Conservation (phyloP, 2,797 vertebrate species). For the Antrozous pallidus region DNA sequence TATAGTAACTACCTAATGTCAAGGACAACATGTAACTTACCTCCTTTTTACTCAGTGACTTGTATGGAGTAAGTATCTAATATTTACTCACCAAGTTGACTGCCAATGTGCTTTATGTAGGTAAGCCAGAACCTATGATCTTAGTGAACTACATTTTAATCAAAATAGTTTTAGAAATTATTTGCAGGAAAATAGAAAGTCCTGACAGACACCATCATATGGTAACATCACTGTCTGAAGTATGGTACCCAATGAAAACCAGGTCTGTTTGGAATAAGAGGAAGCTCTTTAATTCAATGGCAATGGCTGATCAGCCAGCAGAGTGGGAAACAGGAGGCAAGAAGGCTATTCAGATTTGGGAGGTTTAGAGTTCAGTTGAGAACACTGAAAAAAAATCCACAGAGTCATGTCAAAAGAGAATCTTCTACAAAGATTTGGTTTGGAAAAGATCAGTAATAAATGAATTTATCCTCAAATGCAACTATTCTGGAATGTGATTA, state of each 20-base stretch:
- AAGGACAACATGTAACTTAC: neutral
- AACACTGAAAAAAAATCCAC: neutral
- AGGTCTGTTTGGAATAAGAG: neutral
- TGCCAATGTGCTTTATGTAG: neutral
- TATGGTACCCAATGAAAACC: neutral
- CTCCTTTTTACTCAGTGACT: neutral
- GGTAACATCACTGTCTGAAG: neutral
- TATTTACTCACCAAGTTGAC: neutral
- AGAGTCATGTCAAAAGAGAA: neutral
- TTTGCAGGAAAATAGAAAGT: neutral
- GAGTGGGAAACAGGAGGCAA: constrained; percentile 34
- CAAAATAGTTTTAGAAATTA: neutral
- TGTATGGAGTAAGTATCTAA: neutral
- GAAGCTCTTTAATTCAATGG: neutral
- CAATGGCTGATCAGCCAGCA: neutral
- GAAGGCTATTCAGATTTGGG: neutral
- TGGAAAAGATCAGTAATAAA: constrained; percentile 64
- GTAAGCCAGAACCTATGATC: neutral
- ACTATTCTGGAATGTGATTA: constrained; percentile 74
- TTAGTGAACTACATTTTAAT: neutral
- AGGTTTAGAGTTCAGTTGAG: neutral
- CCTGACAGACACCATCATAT: neutral
- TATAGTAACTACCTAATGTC: neutral
- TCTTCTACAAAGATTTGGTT: constrained; percentile 45
- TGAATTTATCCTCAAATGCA: constrained; percentile 63